Evolutionary conservation across 2,888 invertebrate species (phyloP), one percentile per base, ranked within the genome.

Genomic region (Sialis lutaria): DNA sequence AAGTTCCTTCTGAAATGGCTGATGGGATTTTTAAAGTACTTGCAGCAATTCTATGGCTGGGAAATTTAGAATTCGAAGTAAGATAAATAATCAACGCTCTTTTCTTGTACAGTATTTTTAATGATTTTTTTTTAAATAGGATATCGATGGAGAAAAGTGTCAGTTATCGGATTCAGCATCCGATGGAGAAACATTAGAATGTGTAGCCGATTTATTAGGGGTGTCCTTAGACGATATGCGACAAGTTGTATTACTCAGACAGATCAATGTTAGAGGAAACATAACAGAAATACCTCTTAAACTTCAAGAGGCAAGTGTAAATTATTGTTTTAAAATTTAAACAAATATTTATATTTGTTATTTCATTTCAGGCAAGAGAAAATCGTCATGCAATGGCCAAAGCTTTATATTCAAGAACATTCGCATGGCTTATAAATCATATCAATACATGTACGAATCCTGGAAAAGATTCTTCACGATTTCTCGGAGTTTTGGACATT

Each of bases 381-480:
- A 91, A 91, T 64, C 74, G 91, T 5, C 89, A 92, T 69, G 88
- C 91, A 1, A 91, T 91, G 91, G 84, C 91, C 0, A 89, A 90
- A 59, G 90, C 90, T 0, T 67, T 92, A 0, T 92, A 92, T 65
- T 82, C 90, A 1, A 73, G 89, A 50, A 86, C 88, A 4, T 92
- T 92, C 67, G 87, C 87, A 6, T 92, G 91, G 91, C 74, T 92
- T 13, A 88, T 92, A 10, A 82, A 85, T 48, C 89, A 90, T 67
- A 91, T 92, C 49, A 92, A 92, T 68, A 85, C 81, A 48, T 90
- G 90, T 57, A 89, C 88, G 40, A 87, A 89, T 64, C 90, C 90
- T 0, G 90, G 88, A 6, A 79, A 84, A 53, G 85, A 88, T 57
- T 79, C 81, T 8, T 70, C 77, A 8, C 62, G 79, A 50, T 85